Conservation (phyloP, 2,113 vertebrate genomes). For the Centropristis striata region DNA sequence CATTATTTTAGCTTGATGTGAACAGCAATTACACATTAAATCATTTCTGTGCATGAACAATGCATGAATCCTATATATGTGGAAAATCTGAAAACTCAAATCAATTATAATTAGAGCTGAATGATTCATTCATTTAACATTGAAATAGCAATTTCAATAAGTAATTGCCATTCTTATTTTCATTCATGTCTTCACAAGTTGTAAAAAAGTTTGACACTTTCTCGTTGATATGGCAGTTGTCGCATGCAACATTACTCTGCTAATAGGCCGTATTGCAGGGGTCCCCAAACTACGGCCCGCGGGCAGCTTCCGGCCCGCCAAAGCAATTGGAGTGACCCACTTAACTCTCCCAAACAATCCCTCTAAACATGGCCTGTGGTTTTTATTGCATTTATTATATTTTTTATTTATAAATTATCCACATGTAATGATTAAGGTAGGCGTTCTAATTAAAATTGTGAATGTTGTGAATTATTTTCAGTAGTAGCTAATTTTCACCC, state of each 20-base stretch:
- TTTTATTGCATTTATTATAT: too few species aligned
- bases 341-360: too few species aligned
- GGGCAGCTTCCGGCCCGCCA: too few species aligned
- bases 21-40: neutral
- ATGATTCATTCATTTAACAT: neutral
- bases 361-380: too few species aligned
- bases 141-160: neutral
- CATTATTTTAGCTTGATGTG: neutral
- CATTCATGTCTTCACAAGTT: neutral
- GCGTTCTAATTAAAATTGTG: too few species aligned
- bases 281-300: too few species aligned
- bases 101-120: neutral
- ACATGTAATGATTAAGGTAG: too few species aligned
- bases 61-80: neutral
- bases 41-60: neutral
- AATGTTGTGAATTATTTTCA: too few species aligned
- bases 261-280: neutral
- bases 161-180: neutral
- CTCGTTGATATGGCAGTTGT: neutral
- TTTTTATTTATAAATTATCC: too few species aligned
- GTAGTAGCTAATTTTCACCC: too few species aligned
- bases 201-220: neutral
- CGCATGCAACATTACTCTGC: neutral
- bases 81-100: neutral
- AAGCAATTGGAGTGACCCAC: too few species aligned